These are phyloP conservation scores for Rhagium mordax DNA, from an alignment of 2,888 invertebrate species.

Conservation along the genomic window DNA sequence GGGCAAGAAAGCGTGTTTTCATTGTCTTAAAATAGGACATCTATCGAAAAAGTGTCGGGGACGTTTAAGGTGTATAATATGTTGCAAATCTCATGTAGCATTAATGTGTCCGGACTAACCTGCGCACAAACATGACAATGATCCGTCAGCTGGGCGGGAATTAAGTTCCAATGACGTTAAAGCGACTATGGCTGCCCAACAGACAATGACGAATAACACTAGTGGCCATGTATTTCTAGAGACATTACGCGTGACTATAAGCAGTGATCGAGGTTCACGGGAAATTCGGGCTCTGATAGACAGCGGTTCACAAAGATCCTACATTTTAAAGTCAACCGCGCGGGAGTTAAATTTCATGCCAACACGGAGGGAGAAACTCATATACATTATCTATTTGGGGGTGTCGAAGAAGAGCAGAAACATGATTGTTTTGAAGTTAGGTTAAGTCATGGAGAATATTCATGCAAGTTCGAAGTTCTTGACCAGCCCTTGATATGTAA, in stretches of 20 bases:
- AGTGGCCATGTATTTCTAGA: slow-evolving; percentile 34
- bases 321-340: slow-evolving; percentile 34
- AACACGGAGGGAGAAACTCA: slow-evolving; percentile 20
- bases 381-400: slow-evolving; percentile 64
- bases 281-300: slow-evolving; percentile 30
- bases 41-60: background rate
- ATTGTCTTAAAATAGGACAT: slow-evolving; percentile 18
- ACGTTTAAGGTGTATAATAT: slow-evolving; percentile 17
- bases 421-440: slow-evolving; percentile 17
- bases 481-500: slow-evolving; percentile 17
- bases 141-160: too few species aligned
- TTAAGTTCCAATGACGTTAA: too few species aligned
- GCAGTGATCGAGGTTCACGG: background rate
- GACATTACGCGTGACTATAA: slow-evolving; percentile 30
- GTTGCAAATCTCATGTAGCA: slow-evolving; percentile 5
- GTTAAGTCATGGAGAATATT: background rate
- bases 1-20: too few species aligned
- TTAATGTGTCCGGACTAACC: slow-evolving; percentile 7
- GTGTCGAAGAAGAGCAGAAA: slow-evolving; percentile 54
- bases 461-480: background rate
- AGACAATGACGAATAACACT: slow-evolving; percentile 9
- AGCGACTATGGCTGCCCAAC: background rate
- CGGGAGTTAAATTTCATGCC: background rate
- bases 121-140: too few species aligned
- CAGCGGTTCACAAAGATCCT: slow-evolving; percentile 39